phyloP scores from a whole-genome alignment of 2,888 invertebrate species.

The Caenorhabditis sp. region DNA sequence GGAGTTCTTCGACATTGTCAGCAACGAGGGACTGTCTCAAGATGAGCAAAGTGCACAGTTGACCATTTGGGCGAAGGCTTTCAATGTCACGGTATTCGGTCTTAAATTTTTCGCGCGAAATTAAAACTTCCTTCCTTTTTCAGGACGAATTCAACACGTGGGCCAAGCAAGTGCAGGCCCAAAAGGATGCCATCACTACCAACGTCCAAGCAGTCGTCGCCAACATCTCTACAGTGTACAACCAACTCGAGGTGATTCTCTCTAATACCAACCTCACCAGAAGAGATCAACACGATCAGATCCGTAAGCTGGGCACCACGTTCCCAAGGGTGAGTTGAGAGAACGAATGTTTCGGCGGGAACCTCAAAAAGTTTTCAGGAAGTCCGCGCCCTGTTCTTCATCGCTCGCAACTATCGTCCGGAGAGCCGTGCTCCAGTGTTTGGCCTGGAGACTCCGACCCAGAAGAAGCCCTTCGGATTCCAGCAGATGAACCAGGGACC shows the following conservation, averaged over 20 bases:
- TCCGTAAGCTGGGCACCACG: conserved; percentile 33
- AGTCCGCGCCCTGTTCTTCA: conserved; percentile 53
- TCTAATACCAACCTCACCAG: conserved; percentile 43
- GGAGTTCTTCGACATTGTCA: conserved; percentile 61
- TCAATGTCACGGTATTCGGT: conserved; percentile 56
- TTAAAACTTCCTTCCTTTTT: not conserved
- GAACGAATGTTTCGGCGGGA: not conserved
- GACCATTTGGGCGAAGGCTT: conserved; percentile 58
- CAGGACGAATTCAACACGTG: conserved; percentile 58
- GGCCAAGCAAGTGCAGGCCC: conserved; percentile 52
- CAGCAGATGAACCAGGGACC: not conserved
- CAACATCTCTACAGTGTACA: conserved; percentile 57
- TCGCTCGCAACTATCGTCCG: conserved; percentile 54
- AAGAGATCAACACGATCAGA: conserved; percentile 52
- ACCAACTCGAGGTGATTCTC: conserved; percentile 50
- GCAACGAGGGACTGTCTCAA: conserved; percentile 50
- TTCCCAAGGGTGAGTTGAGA: conserved; percentile 52
- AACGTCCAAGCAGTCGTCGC: conserved; percentile 53
- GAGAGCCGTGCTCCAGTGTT: conserved; percentile 24
- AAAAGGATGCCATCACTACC: conserved; percentile 40
- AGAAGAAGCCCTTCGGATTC: not conserved
- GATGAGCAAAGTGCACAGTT: conserved; percentile 49
- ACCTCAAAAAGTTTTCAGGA: conserved; percentile 31
- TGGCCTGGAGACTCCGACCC: not conserved
- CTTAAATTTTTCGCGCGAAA: no score